Base-by-base conservation (phyloP, 2,888 invertebrate species). In the Silvanus unidentatus region DNA sequence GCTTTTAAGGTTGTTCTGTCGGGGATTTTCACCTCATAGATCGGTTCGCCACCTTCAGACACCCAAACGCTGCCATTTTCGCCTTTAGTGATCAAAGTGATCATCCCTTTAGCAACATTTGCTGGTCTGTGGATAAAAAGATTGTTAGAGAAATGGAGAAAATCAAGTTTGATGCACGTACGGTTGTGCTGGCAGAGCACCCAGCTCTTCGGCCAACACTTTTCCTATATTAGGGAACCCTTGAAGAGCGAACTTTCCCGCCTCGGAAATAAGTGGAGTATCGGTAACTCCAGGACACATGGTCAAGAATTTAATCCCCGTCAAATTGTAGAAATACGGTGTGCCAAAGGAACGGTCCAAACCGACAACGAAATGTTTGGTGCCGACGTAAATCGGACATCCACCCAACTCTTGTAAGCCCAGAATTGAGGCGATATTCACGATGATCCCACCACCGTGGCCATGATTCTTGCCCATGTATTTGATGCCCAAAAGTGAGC, bases 381-480 rank as follows among this genome's bases (percentile, higher is more conserved):
- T 79, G 1, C 78, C 78, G 15, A 76, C 75, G 59, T 82, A 82
- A 28, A 78, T 63, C 0, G 82, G 81, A 30, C 77, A 65, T 28
- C 73, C 77, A 8, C 76, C 74, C 27, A 77, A 66, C 1, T 76
- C 64, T 54, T 74, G 73, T 43, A 75, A 73, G 1, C 82, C 83
- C 44, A 79, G 74, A 34, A 80, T 76, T 1, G 83, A 82, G 1
- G 82, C 76, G 14, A 82, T 70, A 60, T 86, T 85, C n/a, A 84
- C 75, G 40, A 86, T 77, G 0, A 79, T 76, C 1, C 84, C 84
- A 10, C 84, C 84, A 29, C 69, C 69, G 0, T 79, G 79, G 0
- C 77, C 77, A 47, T 73, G 75, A 53, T 80, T 77, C 47, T 72
- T 77, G 16, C 79, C 75, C 75, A 82, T 76, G 57, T 77, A 74